Percentiles rank a stretch among this genome's conserved stretches.
Evolutionary conservation across 2,888 invertebrate genomes (phyloP).

Genomic region (Galerucella pusilla): DNA sequence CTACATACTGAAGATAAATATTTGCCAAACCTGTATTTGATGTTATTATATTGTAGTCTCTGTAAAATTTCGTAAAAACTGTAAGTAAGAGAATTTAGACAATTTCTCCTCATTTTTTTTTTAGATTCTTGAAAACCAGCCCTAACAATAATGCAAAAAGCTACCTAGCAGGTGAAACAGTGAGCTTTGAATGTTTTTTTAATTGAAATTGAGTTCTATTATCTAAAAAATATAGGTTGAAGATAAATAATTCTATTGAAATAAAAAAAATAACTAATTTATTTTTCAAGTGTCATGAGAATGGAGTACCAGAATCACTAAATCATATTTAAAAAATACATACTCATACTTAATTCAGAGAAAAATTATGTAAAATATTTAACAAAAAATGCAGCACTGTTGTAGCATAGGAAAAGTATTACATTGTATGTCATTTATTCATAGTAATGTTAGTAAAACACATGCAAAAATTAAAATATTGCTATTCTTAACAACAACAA

Average conservation of each 20-base stretch:
- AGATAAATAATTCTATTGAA: too few species aligned
- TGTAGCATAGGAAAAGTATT: neutral
- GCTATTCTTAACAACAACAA: conserved; percentile 23
- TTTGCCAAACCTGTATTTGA: too few species aligned
- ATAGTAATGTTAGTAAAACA: neutral
- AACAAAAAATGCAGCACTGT: conserved; percentile 4
- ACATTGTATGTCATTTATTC: neutral
- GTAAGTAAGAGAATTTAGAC: too few species aligned
- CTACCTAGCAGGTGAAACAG: conserved; percentile 24
- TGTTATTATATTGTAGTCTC: too few species aligned
- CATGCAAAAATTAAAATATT: conserved; percentile 4
- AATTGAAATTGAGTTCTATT: neutral
- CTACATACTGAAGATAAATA: too few species aligned
- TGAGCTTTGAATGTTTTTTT: neutral
- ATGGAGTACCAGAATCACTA: too few species aligned
- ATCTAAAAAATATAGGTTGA: neutral
- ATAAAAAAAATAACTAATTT: too few species aligned
- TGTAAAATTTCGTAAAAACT: too few species aligned
- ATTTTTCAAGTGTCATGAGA: too few species aligned
- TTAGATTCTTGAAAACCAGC: neutral
- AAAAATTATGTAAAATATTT: neutral
- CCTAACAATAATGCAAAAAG: conserved; percentile 23
- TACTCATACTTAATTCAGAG: too few species aligned
- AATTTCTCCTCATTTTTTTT: neutral
- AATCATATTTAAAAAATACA: too few species aligned